phyloP scores from a whole-genome alignment of 2,113 vertebrate genomes.

The Ceyx margarethae region DNA sequence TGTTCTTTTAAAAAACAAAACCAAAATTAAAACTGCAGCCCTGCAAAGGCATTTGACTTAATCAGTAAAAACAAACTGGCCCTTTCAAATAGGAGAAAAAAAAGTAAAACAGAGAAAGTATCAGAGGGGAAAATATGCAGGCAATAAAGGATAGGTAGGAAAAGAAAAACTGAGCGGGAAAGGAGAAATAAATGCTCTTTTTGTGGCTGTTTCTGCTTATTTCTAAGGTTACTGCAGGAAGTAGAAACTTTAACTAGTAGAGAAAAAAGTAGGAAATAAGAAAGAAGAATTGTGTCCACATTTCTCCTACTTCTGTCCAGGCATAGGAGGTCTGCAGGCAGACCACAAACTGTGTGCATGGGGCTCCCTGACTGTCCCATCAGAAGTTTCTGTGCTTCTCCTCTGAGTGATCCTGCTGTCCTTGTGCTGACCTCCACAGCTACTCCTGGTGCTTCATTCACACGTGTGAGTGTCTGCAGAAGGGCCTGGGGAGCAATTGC shows the following conservation, averaged over 20 bases:
- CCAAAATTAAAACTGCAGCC: neutral
- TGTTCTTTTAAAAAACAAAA: neutral
- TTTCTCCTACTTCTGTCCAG: neutral
- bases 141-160: neutral
- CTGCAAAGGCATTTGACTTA: neutral
- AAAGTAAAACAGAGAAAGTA: neutral
- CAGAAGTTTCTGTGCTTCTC: no score
- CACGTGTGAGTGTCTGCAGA: rapidly evolving
- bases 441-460: rapidly evolving
- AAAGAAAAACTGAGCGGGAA: neutral
- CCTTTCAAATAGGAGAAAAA: neutral
- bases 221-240: neutral
- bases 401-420: neutral
- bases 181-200: neutral
- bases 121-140: neutral
- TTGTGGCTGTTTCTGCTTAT: no score
- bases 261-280: neutral
- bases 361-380: neutral
- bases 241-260: neutral
- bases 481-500: neutral
- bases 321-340: neutral
- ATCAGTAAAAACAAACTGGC: neutral
- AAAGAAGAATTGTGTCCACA: neutral
- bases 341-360: rapidly evolving
- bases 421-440: rapidly evolving